Percentiles rank a stretch among this genome's conserved stretches.
phyloP scores from a whole-genome alignment of 1,140 invertebrate genomes.

The Aphidius gifuensis region DNA sequence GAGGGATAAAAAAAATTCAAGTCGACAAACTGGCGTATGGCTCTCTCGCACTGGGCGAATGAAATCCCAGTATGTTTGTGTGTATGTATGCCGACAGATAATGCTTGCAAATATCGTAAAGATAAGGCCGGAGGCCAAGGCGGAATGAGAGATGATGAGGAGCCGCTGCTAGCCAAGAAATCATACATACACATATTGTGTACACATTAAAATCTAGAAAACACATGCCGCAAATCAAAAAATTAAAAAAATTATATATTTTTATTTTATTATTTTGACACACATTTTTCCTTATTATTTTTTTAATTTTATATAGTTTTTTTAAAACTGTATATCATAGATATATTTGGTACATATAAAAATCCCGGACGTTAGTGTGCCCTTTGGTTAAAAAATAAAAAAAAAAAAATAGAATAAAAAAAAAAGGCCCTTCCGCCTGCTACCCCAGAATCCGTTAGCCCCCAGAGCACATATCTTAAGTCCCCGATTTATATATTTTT shows the following conservation, averaged over 20 bases:
- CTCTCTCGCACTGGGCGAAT: constrained; percentile 10
- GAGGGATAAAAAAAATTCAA: not conserved
- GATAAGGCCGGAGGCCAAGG: constrained; percentile 42
- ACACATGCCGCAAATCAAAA: not conserved
- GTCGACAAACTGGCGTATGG: constrained; percentile 22
- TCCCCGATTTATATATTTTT: constrained; percentile 24
- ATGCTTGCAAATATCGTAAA: constrained; percentile 55
- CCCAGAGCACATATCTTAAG: constrained; percentile 28
- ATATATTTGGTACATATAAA: not conserved
- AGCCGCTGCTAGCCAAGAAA: constrained; percentile 4
- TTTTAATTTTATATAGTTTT: constrained; percentile 1
- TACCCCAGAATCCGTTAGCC: constrained; percentile 49
- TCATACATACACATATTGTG: not conserved
- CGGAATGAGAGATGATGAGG: constrained; percentile 14
- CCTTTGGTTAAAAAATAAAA: not conserved
- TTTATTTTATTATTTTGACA: constrained; percentile 19
- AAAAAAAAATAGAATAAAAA: not conserved
- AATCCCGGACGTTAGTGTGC: not conserved
- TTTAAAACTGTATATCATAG: constrained; percentile 1
- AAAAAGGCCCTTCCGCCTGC: constrained; percentile 15
- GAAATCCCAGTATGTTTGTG: constrained; percentile 34
- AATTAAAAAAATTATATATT: constrained; percentile 39
- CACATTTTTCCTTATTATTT: constrained; percentile 6
- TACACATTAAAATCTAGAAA: not conserved
- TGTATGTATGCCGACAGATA: constrained; percentile 44